Base-by-base conservation (phyloP, 2,113 vertebrate genomes). In the Ciconia stormi region DNA sequence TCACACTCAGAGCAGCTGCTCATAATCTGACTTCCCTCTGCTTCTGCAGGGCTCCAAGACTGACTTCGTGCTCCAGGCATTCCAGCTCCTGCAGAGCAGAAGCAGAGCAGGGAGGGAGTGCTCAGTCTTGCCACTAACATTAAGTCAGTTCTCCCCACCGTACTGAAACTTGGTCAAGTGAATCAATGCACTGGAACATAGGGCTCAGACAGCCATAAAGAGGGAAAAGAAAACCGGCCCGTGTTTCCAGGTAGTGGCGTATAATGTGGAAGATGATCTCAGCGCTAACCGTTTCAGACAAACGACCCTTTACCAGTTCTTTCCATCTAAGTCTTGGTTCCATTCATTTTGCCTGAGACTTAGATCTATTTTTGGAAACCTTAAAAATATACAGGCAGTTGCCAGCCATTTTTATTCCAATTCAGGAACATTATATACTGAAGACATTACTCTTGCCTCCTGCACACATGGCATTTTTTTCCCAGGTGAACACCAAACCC, bases 341-440 rank as follows among this genome's bases (percentile, higher is more conserved):
- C 59, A 79, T 96, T 97, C 87, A 82, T 96, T 95, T 92, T 95
- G 70, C 85, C 93, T 92, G 77, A 95, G 93, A 94, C 78, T 87
- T 61, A 59, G 53, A 59, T 40, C 95, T 97, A 97, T 97, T 97
- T 97, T 96, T 95, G 94, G 95, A 95, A 97, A 83, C 44, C 13
- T 94, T 96, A 95, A 97, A 98, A 97, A 97, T 98, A 98, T 47
- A 85, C 87, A 88, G 87, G 89, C 72, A 71, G 87, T 96, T 94
- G 90, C 94, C 92, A 94, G 65, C 29, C 59, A 5, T 90, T 96
- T 96, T 93, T 92, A 72, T 92, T 91, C 79, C 90, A 80, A 13
- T 52, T 49, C 58, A 67, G 90, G 61, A 95, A 91, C 66, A 22
- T 91, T 91, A 66, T 53, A 93, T 65, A 82, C 79, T 30, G 89